Base-by-base conservation (phyloP, 2,888 invertebrate species). In the Ditula angustiorana region DNA sequence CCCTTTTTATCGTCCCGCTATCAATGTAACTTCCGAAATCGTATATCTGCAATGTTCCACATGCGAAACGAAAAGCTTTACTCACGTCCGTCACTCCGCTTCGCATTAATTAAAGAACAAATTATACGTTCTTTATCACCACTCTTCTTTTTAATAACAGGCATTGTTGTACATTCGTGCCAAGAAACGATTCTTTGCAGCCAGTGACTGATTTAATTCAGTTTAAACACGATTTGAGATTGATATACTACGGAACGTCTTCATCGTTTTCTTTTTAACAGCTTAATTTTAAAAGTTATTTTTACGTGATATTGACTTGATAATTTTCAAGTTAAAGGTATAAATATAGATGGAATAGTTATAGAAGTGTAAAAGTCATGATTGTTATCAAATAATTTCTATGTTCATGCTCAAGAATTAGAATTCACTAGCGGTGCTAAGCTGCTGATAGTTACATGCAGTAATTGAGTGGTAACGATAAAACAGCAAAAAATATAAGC, bases 161-260 rank as follows among this genome's bases (percentile, higher is more conserved):
- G 83, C 87, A 87, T 86, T 88, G 90, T 89, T 88, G 83, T 86
- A 77, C 86, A 84, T 91, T 90, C 91, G 90, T 92, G 91, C 82
- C 76, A 89, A 88, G 88, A 74, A 87, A 80, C 89, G 86, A 90
- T 91, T 91, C 83, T 87, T 81, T 89, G 87, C 87, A 88, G 85
- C 83, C 88, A 80, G 83, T 85, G 87, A 82, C 81, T 90, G 89
- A 86, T 90, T 90, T 90, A 91, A 91, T 90, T 88, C 87, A 85
- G 83, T 83, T 82, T 80, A 81, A 80, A 76, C 88, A 86, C 83
- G 88, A 83, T 76, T 76, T 74, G 69, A 73, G 70, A 68, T 79
- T 85, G 84, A 86, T 81, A 76, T 83, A 82, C 77, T 74, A 74
- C 71, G 74, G 76, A 75, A 84, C 75, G 84, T 83, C 86, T 88